Conservation (phyloP, 1,140 invertebrate species). For the Drosophila mayri region DNA sequence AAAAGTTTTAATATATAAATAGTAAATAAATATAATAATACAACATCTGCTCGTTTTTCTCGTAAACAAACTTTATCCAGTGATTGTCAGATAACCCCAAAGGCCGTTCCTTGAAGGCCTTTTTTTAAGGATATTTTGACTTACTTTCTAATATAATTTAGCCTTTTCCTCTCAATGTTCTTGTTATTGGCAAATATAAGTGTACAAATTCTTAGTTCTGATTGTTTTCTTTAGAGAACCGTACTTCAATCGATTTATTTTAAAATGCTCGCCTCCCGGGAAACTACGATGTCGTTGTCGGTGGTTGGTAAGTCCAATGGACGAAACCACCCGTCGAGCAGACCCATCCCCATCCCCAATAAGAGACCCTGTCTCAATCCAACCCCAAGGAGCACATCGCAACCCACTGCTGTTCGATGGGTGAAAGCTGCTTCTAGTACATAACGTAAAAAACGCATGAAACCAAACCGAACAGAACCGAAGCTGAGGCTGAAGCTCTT, state of each 20-base stretch:
- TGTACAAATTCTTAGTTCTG: not conserved
- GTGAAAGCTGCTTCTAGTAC: slow-evolving; percentile 56
- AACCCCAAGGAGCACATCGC: slow-evolving; percentile 29
- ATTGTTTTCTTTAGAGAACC: not conserved
- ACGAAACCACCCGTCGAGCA: slow-evolving; percentile 42
- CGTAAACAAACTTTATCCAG: no score
- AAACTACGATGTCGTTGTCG: slow-evolving; percentile 36
- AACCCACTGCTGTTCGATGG: slow-evolving; percentile 52
- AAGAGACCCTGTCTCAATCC: slow-evolving; percentile 15
- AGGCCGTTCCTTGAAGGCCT: no score
- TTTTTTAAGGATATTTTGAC: not conserved
- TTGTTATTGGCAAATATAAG: not conserved
- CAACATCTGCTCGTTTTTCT: no score
- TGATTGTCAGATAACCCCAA: no score
- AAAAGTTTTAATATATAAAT: no score
- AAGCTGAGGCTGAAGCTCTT: slow-evolving; percentile 58
- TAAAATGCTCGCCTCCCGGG: slow-evolving; percentile 29
- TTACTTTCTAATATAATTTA: not conserved
- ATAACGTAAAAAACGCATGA: slow-evolving; percentile 81
- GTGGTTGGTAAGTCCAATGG: slow-evolving; percentile 56
- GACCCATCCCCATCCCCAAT: slow-evolving; percentile 25
- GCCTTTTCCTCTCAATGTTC: no score
- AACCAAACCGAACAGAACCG: slow-evolving; percentile 47
- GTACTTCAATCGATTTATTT: slow-evolving; percentile 22
- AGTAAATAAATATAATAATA: no score